phyloP scores from a whole-genome alignment of 2,888 invertebrate species.

The Artemia sinica region DNA sequence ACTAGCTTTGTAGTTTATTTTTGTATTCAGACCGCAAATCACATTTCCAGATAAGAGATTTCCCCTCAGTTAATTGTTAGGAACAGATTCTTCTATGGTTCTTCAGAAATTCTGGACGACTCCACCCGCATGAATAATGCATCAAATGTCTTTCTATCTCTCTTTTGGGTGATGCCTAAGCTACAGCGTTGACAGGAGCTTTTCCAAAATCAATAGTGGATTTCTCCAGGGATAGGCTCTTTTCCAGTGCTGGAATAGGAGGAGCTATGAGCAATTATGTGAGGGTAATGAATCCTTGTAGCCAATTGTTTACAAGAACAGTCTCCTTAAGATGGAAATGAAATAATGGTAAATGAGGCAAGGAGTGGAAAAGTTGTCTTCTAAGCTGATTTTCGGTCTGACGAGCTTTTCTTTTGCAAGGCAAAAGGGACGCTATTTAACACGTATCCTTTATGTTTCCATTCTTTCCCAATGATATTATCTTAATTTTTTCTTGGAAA shows the following conservation, averaged over 20 bases:
- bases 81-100: too few species aligned
- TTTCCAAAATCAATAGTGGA: neutral
- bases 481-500: too few species aligned
- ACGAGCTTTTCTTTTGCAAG: too few species aligned
- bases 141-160: neutral
- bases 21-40: too few species aligned
- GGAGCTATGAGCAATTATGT: neutral
- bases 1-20: too few species aligned
- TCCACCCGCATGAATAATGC: constrained; percentile 1
- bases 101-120: too few species aligned
- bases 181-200: neutral
- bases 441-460: too few species aligned
- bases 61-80: too few species aligned
- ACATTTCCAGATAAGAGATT: too few species aligned
- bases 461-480: too few species aligned
- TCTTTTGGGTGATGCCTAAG: neutral
- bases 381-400: neutral
- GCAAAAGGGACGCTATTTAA: too few species aligned
- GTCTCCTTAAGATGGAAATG: constrained; percentile 11
- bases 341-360: constrained; percentile 4
- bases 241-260: constrained; percentile 14
- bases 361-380: constrained; percentile 4
- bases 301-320: constrained; percentile 10
- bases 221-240: constrained; percentile 14
- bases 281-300: constrained; percentile 10